Base-by-base conservation (phyloP, 2,888 invertebrate genomes). In the Netelia virgata region DNA sequence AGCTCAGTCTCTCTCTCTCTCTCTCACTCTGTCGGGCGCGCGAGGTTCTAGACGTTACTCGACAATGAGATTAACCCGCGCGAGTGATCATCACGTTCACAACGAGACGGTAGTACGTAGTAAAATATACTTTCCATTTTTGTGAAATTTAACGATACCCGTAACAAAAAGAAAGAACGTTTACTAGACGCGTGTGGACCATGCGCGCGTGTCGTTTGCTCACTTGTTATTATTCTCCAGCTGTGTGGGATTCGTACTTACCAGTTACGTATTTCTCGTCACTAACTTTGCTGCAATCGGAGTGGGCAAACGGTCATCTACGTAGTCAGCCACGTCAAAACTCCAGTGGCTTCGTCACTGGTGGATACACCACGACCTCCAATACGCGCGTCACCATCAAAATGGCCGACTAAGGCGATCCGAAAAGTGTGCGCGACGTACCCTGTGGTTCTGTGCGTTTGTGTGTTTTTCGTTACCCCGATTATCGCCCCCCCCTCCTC, bases 251-350 rank as follows among this genome's bases (percentile, higher is more conserved):
- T 95, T 95, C 95, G 96, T 96, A 96, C 96, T 96, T 96, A 97
- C 96, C 96, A 96, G 97, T 97, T 97, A 97, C 97, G 97, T 97
- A 97, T 97, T 97, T 97, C 96, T 97, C 97, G 97, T 97, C 97
- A 97, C 97, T 96, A 96, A 96, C 96, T 97, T 97, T 97, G 97
- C 97, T 96, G 97, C 97, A 96, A 97, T 97, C 96, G 97, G 97
- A 97, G 96, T 97, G 97, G 97, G 97, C 96, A 97, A 97, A 96
- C 96, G 18, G 96, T 96, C 96, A 96, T 96, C 97, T 97, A 97
- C 97, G 97, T 97, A 97, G 97, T 77, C 96, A 96, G 97, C 97
- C 97, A 97, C 97, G 97, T 97, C 97, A 97, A 97, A 96, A 96
- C 96, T 96, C 96, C 96, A 96, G 96, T 96, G 96, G 96, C 96